Evolutionary conservation across 2,888 invertebrate genomes (phyloP), one percentile per base, ranked within the genome.

Genomic region (Tipula confusa): DNA sequence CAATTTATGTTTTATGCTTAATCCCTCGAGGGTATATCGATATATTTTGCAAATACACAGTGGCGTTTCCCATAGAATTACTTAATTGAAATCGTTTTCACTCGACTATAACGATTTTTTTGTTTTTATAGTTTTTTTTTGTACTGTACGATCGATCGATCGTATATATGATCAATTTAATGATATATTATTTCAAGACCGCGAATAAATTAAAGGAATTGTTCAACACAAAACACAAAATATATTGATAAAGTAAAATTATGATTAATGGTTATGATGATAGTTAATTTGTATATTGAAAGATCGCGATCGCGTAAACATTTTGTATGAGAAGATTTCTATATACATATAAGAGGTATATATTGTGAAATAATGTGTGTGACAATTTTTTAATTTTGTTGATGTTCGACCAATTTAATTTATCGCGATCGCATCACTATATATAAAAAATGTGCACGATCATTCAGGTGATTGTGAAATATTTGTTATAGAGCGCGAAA

Each of bases 251-350:
- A 64, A 64, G 64, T 64, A 64, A 80, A 80, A 80, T 80, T 80
- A 29, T 80, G 80, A 80, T 80, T 80, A 80, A 80, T 80, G 80
- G 80, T 80, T 80, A 29, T 80, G 80, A 80, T 29, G 80, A 29
- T 80, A 31, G 80, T 80, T 80, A 80, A 80, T 80, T 80, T 80
- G 80, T 80, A 80, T 24, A 7, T 9, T 64, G 64, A 64, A 24
- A 7, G 64, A 64, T 64, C 64, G 64, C 64, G 64, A 64, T 48
- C 7, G 18, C 11, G 9, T 24, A 64, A 64, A 64, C 64, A 64
- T 24, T 64, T 18, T 64, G 64, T 64, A 64, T 64, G 64, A 3
- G 4, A 24, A 43, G 15, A 64, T 24, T 64, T 64, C n/a, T n/a
- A n/a, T n/a, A n/a, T n/a, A n/a, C n/a, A n/a, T n/a, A n/a, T n/a